Evolutionary conservation across 1,140 invertebrate genomes (phyloP).

Genomic region (Lamellibrachia luymesi): DNA sequence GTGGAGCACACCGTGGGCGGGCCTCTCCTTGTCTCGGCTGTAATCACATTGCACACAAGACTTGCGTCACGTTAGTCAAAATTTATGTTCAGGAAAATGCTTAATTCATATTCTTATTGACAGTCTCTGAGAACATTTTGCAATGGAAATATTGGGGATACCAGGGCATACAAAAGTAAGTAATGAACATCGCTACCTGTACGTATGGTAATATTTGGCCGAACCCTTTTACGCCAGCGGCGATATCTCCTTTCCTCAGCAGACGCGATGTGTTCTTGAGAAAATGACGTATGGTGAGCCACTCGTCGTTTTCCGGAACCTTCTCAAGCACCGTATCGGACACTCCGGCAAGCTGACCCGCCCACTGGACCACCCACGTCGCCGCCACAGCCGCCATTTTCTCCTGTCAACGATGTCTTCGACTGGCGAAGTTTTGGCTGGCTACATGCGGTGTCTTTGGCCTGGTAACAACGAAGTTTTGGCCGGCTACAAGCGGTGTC

Average conservation of each 20-base stretch:
- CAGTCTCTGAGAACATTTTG: no score
- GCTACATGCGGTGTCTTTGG: not conserved
- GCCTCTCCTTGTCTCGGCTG: no score
- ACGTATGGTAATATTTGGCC: not conserved
- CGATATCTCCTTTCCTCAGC: not conserved
- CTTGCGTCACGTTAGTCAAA: no score
- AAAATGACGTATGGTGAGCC: constrained; percentile 3
- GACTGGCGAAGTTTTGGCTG: not conserved
- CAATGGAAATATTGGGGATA: not conserved
- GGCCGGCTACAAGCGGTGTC: not conserved
- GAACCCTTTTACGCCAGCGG: not conserved
- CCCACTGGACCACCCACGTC: constrained; percentile 1
- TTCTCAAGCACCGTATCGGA: not conserved
- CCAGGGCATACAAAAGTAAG: not conserved
- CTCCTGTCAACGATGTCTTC: not conserved
- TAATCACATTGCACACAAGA: no score
- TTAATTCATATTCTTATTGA: no score
- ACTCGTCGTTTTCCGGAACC: constrained; percentile 1
- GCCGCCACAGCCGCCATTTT: not conserved
- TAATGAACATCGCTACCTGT: not conserved
- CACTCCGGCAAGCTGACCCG: not conserved
- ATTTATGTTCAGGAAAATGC: no score
- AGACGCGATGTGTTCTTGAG: not conserved
- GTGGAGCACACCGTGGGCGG: no score
- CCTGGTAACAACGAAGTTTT: not conserved